Base-by-base conservation (phyloP, 2,888 invertebrate species). In the Nemoura dubitans region DNA sequence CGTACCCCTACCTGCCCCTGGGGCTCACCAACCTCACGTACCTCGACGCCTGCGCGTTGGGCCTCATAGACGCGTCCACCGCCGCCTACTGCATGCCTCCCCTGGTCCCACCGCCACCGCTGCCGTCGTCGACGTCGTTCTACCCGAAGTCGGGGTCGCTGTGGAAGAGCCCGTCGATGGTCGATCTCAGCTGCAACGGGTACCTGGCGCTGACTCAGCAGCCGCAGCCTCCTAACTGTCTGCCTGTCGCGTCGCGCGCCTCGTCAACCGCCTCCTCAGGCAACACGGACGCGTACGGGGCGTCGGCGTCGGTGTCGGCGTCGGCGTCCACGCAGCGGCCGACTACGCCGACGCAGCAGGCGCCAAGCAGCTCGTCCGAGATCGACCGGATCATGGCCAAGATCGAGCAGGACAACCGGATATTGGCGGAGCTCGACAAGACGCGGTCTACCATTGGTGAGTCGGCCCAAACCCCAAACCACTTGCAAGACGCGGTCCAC, bases 301-400 rank as follows among this genome's bases (percentile, higher is more conserved):
- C 21, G 5, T 76, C 76, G 21, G 21, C 76, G 76, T 76, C 76
- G 5, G 14, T 26, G 26, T 27, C 6, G 26, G 43, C 25, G 59
- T 3, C 14, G 16, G 59, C 26, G 21, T n/a, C 7, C 27, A 3
- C 59, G 59, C 36, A 36, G 3, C 36, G n/a, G 76, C 21, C 76
- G n/a, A n/a, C 76, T 16, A n/a, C 76, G 76, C 25, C 76, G 36
- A 3, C 36, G 36, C 36, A 36, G 36, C 36, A 36, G 59, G 16
- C 59, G 90, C 91, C 90, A 89, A 93, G 36, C 59, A 59, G 59
- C 59, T 59, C 16, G 89, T 91, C 91, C 90, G 97, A 98, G 93
- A 97, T 98, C 91, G 97, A 98, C 92, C 94, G 97, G 90, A 97
- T 98, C 91, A 97, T 98, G 96, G 97, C 97, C 89, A 98, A 98